Base-by-base conservation (phyloP, 2,888 invertebrate genomes). In the Campoplex capitator region DNA sequence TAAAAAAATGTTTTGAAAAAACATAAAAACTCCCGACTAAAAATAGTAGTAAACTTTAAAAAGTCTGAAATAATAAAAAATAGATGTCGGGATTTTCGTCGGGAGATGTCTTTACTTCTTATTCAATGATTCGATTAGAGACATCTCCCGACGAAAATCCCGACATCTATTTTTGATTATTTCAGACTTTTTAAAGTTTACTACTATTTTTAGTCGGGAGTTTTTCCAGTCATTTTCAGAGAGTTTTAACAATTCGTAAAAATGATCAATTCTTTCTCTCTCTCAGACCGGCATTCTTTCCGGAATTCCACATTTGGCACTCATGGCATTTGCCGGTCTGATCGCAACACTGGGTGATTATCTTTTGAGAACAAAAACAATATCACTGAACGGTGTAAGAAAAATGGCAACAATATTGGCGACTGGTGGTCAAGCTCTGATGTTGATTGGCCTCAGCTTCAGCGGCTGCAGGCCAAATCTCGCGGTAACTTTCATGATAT, bases 391-490 rank as follows among this genome's bases (percentile, higher is more conserved):
- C 0, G 96, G 96, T 90, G 96, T 97, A 0, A 95, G 97, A 68
- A 97, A 97, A 92, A 89, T 97, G 84, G 96, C 96, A 0, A 96
- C 96, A 0, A 94, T 95, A 16, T 91, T 96, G 38, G 96, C 96
- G 95, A 95, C 95, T 54, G 95, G 96, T 23, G 94, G 95, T 0
- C 96, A 97, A 91, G 97, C 96, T 0, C n/a, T 96, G 0, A 95
- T 96, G 83, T 95, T 97, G 75, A 83, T 97, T 35, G 95, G 95
- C 0, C 91, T 97, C 79, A 96, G 96, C 0, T 96, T 95, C 90
- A 96, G 96, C 45, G 97, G 96, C 0, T 96, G 97, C 90, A 95
- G 96, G 91, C 95, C 96, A 3, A 94, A 93, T 1, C 94, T 95
- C 2, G 97, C 97, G 0, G 95, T 96, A 42, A 90, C 96, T 0